Percentiles rank a stretch among this genome's conserved stretches.
Conservation (phyloP, 2,113 vertebrate species). For the Loxodonta africana region DNA sequence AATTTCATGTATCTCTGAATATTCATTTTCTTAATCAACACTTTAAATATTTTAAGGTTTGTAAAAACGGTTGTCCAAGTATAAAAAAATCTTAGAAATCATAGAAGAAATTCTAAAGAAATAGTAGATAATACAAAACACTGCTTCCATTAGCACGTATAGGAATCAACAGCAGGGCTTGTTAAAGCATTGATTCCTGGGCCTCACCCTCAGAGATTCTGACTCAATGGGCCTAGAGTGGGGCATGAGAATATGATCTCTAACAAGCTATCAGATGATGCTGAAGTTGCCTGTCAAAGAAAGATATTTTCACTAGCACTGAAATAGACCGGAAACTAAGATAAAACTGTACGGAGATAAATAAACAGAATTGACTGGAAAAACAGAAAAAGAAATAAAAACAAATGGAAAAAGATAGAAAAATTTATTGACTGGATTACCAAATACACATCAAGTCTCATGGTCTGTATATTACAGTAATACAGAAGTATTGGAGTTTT, state of each 20-base stretch:
- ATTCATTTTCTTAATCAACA: background rate
- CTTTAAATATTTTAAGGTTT: constrained; percentile 10
- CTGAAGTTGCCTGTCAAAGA: background rate
- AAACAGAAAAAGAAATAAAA: background rate
- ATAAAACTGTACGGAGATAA: background rate
- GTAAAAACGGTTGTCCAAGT: background rate
- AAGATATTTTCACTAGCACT: background rate
- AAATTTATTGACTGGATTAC: background rate
- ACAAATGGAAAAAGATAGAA: background rate
- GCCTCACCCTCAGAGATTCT: background rate
- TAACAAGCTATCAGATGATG: background rate
- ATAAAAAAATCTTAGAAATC: background rate
- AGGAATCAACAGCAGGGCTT: background rate
- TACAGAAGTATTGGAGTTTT: constrained; percentile 1
- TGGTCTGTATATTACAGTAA: background rate
- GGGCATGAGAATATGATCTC: background rate
- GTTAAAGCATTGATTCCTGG: background rate
- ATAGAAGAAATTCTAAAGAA: constrained; percentile 19
- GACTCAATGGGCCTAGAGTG: background rate
- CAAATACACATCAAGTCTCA: background rate
- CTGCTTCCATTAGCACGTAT: background rate
- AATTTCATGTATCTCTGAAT: background rate
- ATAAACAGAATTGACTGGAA: background rate
- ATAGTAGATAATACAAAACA: background rate
- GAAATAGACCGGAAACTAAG: background rate